These are phyloP conservation scores for Myripristis jacobus DNA, from an alignment of 2,797 vertebrate species.

Conservation along the genomic window DNA sequence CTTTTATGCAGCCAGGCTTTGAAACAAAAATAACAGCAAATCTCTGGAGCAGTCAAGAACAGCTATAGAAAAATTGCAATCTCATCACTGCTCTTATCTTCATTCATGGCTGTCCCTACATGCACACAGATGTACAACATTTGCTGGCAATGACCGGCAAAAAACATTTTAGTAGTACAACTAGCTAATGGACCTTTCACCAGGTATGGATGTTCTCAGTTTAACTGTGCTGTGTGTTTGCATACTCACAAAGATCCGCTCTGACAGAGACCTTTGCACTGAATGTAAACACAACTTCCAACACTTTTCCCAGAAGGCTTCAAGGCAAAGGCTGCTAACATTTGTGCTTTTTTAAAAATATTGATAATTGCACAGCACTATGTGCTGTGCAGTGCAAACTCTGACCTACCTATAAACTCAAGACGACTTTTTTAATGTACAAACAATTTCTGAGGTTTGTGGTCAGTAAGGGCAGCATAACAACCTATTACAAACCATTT, in stretches of 20 bases:
- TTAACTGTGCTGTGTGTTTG: constrained; percentile 19
- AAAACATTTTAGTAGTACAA: background rate
- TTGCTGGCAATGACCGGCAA: background rate
- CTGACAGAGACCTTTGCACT: constrained; percentile 46
- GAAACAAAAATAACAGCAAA: background rate
- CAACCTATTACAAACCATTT: constrained; percentile 28
- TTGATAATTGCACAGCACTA: background rate
- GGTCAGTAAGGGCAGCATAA: background rate
- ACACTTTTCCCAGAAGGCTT: background rate
- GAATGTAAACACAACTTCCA: constrained; percentile 12
- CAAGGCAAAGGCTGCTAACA: background rate
- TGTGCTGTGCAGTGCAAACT: background rate
- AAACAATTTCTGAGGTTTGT: constrained; percentile 46
- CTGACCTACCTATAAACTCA: constrained; percentile 13
- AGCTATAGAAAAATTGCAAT: background rate
- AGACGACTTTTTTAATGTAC: constrained; percentile 35
- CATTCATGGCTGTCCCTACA: too few species aligned
- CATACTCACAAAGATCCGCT: constrained; percentile 2
- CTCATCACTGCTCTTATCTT: too few species aligned
- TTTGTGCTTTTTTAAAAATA: background rate
- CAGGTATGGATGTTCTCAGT: background rate
- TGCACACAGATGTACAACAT: too few species aligned
- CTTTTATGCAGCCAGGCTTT: background rate
- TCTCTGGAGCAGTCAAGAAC: background rate
- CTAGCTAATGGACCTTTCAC: background rate